These are phyloP conservation scores for Echiichthys vipera DNA, from an alignment of 2,797 vertebrate genomes.

Conservation along the genomic window DNA sequence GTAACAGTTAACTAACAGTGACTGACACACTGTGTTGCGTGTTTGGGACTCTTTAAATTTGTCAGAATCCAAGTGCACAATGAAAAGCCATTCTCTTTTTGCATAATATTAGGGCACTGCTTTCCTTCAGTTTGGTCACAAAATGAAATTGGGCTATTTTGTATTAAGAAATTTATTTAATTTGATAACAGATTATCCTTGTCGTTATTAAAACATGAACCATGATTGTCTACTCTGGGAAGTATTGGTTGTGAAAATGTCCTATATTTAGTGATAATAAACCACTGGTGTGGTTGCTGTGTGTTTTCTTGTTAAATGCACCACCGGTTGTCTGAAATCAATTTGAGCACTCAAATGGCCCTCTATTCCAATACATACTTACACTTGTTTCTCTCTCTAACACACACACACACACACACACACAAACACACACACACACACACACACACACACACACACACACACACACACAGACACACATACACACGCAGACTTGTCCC, in stretches of 20 bases:
- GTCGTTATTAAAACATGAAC: conserved; percentile 25
- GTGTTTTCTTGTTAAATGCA: conserved; percentile 40
- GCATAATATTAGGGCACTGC: not conserved
- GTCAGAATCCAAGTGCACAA: not conserved
- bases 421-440: not conserved
- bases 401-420: not conserved
- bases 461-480: no score
- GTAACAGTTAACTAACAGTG: not conserved
- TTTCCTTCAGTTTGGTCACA: conserved; percentile 4
- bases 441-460: not conserved
- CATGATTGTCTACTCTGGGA: conserved; percentile 19
- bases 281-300: conserved; percentile 14
- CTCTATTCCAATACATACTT: conserved; percentile 40
- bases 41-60: not conserved
- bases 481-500: no score
- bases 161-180: conserved; percentile 33
- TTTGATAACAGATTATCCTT: conserved; percentile 37
- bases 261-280: conserved; percentile 49
- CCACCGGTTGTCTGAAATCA: conserved; percentile 45
- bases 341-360: conserved; percentile 30
- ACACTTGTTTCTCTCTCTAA: conserved; percentile 15
- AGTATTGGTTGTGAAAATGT: conserved; percentile 29
- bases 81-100: not conserved
- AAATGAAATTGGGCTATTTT: conserved; percentile 7
- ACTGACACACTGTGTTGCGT: not conserved